Evolutionary conservation across 2,113 vertebrate species (phyloP).

Genomic region (Asarcornis scutulata): DNA sequence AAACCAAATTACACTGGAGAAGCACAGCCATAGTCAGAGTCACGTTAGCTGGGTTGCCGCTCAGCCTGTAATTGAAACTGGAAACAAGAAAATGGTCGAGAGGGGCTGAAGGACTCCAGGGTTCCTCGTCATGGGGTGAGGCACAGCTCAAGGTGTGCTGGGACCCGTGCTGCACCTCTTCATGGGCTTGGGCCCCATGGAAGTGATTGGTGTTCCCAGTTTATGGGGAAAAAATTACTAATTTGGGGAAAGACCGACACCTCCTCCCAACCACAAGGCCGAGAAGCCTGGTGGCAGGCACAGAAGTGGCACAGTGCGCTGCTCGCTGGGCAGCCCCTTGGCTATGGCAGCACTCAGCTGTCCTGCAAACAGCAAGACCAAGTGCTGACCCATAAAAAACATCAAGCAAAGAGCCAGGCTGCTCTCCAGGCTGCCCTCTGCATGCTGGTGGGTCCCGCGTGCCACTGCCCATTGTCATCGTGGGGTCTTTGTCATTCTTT

Average conservation of each 20-base stretch:
- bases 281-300: rapidly evolving
- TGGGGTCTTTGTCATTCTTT: background rate
- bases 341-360: background rate
- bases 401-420: rapidly evolving
- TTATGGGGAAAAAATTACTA: no score
- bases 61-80: background rate
- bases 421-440: background rate
- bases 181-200: background rate
- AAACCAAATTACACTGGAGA: background rate
- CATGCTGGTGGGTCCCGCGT: background rate
- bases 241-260: background rate
- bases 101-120: background rate
- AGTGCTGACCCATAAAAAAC: rapidly evolving
- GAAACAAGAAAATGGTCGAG: rapidly evolving
- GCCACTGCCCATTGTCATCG: background rate
- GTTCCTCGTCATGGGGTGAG: rapidly evolving
- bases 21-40: background rate
- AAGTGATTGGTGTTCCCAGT: rapidly evolving
- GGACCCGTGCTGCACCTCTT: rapidly evolving
- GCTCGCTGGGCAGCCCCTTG: rapidly evolving
- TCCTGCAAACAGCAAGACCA: background rate
- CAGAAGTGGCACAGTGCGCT: rapidly evolving
- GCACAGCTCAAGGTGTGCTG: background rate
- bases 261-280: no score
- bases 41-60: background rate